phyloP scores from a whole-genome alignment of 2,888 invertebrate species.

The Carpatolechia fugitivella region DNA sequence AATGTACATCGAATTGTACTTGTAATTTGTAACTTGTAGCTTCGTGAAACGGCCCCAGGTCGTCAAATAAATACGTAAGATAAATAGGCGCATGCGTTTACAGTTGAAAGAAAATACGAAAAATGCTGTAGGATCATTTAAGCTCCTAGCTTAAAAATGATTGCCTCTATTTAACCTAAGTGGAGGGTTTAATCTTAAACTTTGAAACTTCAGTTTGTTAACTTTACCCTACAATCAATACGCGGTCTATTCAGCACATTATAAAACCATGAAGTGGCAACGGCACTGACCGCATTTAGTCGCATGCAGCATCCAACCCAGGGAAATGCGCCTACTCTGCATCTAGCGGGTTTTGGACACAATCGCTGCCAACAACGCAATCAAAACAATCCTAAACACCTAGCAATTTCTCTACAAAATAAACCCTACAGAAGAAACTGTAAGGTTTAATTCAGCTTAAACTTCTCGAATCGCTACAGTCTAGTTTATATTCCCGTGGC shows the following conservation, averaged over 20 bases:
- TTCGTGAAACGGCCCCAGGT: too few species aligned
- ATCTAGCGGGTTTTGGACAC: conserved; percentile 53
- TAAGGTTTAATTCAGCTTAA: conserved; percentile 4
- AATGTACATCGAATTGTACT: too few species aligned
- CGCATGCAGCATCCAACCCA: conserved; percentile 59
- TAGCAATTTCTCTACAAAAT: conserved; percentile 15
- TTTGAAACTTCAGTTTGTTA: background rate
- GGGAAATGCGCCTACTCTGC: conserved; percentile 72
- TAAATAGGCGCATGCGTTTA: too few species aligned
- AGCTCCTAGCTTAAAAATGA: too few species aligned
- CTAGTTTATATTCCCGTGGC: conserved; percentile 57
- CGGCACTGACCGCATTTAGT: conserved; percentile 60
- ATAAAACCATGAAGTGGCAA: conserved; percentile 44
- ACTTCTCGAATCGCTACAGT: conserved; percentile 38
- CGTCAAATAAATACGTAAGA: too few species aligned
- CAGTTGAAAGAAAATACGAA: too few species aligned
- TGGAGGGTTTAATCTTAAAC: too few species aligned
- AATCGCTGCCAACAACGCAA: conserved; percentile 30
- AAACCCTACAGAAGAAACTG: conserved; percentile 16
- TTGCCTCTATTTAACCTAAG: too few species aligned
- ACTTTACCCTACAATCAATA: background rate
- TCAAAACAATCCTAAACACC: conserved; percentile 42
- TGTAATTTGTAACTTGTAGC: too few species aligned
- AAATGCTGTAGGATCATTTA: too few species aligned
- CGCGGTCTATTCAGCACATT: conserved; percentile 22